Conservation (phyloP, 2,113 vertebrate genomes). For the Urocynchramus pylzowi region DNA sequence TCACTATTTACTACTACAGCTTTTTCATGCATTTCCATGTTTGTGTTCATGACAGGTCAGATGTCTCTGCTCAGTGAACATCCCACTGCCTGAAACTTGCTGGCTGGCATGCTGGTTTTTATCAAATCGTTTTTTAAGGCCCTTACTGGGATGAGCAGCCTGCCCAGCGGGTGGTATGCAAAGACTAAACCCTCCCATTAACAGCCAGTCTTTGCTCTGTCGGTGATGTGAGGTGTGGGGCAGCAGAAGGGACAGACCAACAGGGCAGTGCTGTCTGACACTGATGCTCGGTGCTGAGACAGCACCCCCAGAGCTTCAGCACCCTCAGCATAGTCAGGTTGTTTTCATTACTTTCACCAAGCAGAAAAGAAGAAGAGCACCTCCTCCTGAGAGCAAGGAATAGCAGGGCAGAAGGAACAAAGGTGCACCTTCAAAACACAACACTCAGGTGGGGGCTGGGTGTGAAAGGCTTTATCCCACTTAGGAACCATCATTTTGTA, state of each 20-base stretch:
- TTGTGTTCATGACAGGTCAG: not conserved
- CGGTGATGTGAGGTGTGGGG: not conserved
- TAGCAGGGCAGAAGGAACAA: not conserved
- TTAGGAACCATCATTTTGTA: not conserved
- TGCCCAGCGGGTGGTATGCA: not conserved
- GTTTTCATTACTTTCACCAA: not conserved
- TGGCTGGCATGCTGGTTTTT: not conserved
- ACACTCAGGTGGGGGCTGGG: accelerated
- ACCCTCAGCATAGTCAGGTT: not conserved
- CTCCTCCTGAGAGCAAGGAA: not conserved
- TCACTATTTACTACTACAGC: not conserved
- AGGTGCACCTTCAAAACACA: accelerated
- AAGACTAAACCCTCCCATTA: not conserved
- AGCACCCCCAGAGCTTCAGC: not conserved
- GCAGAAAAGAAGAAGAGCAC: not conserved
- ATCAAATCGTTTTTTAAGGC: not conserved
- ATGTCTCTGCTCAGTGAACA: not conserved
- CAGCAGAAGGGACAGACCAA: not conserved
- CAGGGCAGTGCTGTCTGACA: not conserved
- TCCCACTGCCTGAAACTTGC: not conserved
- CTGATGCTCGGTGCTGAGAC: not conserved
- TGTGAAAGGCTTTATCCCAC: not conserved
- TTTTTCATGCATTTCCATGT: not conserved
- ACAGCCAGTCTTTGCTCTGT: not conserved
- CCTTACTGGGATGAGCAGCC: not conserved